Evolutionary conservation across 2,888 invertebrate species (phyloP).

Genomic region (Megaustenia siamemsis): DNA sequence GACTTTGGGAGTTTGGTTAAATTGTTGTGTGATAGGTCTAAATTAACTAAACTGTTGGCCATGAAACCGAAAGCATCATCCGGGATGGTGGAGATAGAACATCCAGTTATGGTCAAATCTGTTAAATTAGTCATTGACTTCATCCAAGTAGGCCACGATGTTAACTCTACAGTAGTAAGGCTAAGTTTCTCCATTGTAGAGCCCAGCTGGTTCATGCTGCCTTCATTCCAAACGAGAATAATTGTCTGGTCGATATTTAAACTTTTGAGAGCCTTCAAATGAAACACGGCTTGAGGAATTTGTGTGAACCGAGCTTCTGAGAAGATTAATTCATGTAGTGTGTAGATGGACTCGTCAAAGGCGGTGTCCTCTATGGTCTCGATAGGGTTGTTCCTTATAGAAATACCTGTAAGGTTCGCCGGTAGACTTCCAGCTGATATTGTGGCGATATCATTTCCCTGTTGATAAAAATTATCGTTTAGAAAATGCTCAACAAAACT

Average conservation of each 20-base stretch:
- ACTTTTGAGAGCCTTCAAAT: background rate
- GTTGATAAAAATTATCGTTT: background rate
- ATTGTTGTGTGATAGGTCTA: background rate
- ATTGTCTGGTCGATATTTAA: background rate
- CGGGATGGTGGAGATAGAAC: background rate
- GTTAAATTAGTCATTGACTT: background rate
- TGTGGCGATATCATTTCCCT: background rate
- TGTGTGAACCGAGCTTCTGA: background rate
- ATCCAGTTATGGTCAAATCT: background rate
- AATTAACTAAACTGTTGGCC: background rate
- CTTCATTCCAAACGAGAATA: constrained; percentile 2
- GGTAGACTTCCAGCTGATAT: background rate
- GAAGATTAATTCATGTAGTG: background rate
- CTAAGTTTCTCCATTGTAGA: background rate
- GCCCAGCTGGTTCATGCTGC: background rate
- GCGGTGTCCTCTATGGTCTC: background rate
- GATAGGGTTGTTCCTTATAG: background rate
- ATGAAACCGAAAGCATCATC: background rate
- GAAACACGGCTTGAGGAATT: background rate
- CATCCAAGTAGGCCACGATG: constrained; percentile 19
- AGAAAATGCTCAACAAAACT: too few relatives aligned
- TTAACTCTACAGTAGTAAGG: background rate
- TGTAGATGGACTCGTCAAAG: background rate
- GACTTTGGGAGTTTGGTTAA: background rate
- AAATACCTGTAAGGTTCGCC: background rate